Evolutionary conservation across 1,140 invertebrate genomes (phyloP).

Genomic region (Pomacea maculata): DNA sequence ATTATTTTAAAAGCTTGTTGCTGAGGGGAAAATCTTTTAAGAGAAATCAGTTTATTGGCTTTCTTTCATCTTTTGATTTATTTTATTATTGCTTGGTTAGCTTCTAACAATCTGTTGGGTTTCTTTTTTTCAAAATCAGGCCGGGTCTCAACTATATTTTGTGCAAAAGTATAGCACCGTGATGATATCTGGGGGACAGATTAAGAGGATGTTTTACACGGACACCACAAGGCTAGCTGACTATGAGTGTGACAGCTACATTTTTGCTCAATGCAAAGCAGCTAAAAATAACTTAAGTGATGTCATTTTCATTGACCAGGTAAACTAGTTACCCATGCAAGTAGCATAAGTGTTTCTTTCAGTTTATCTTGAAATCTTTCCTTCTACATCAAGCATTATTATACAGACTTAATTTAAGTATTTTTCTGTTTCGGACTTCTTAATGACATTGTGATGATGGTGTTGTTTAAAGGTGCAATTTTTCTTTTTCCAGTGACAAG

Average conservation of each 20-base stretch:
- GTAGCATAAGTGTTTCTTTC: not conserved
- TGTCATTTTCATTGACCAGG: slow-evolving; percentile 45
- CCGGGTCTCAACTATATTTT: slow-evolving; percentile 30
- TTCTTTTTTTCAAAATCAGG: not conserved
- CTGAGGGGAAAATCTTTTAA: slow-evolving; percentile 25
- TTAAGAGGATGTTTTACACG: slow-evolving; percentile 32
- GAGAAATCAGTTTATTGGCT: not conserved
- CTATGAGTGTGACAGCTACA: slow-evolving; percentile 36
- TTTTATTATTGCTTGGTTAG: not conserved
- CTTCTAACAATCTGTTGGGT: not conserved
- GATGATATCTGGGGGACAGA: slow-evolving; percentile 16
- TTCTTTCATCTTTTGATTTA: not conserved
- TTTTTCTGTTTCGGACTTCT: too few species aligned
- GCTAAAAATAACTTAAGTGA: slow-evolving; percentile 22
- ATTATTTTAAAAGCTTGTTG: slow-evolving; percentile 33
- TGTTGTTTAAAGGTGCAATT: too few species aligned
- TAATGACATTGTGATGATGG: too few species aligned
- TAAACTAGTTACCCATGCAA: not conserved
- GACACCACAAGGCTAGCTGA: slow-evolving; percentile 24
- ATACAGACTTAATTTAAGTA: too few species aligned
- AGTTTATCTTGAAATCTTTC: not conserved
- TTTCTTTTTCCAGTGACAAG: too few species aligned
- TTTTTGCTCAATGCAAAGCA: slow-evolving; percentile 21
- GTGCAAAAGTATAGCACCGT: slow-evolving; percentile 41
- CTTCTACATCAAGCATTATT: too few species aligned